Conservation (phyloP, 2,113 vertebrate species). For the Eonycteris spelaea region DNA sequence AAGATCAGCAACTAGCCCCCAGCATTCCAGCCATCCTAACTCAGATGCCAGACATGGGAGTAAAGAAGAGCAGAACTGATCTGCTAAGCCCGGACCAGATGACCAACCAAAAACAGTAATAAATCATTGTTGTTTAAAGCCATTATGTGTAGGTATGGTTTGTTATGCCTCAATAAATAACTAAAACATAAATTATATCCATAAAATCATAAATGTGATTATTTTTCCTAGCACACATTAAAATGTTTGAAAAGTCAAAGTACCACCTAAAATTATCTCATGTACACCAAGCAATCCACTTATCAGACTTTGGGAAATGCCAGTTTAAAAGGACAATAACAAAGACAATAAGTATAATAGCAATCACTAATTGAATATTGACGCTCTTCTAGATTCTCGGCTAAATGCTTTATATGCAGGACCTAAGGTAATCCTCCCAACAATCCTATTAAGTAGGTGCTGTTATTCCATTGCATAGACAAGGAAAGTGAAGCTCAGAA, state of each 20-base stretch:
- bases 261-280: neutral
- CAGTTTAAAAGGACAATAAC: neutral
- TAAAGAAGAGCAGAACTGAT: neutral
- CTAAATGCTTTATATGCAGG: neutral
- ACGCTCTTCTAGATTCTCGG: neutral
- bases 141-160: neutral
- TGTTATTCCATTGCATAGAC: neutral
- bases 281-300: neutral
- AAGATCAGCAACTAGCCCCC: neutral
- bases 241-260: neutral
- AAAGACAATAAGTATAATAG: neutral
- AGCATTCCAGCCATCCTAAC: neutral
- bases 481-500: neutral
- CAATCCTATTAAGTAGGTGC: neutral
- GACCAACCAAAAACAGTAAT: neutral
- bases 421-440: neutral
- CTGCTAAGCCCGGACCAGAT: neutral
- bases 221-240: neutral
- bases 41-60: neutral
- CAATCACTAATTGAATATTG: neutral
- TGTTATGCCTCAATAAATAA: neutral
- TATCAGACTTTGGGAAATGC: slow-evolving; percentile 15
- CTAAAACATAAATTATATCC: neutral
- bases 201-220: slow-evolving; percentile 22
- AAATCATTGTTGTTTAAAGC: neutral